Evolutionary conservation across 1,140 invertebrate species (phyloP), one percentile per base, ranked within the genome.

Genomic region (Myzus persicae): DNA sequence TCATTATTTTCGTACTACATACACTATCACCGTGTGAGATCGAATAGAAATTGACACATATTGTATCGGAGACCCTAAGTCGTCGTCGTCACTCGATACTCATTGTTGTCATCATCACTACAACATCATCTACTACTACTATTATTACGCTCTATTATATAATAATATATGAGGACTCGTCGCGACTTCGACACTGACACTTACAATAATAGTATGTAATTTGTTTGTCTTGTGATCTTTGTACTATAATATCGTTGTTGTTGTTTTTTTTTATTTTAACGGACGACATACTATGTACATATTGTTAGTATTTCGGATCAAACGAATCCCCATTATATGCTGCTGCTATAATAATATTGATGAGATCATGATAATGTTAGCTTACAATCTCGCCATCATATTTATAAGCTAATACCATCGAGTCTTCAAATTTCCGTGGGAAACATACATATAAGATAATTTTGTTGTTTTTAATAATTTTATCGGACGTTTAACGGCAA

Each of bases 171-270:
- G 48, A n/a, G 59, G 59, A n/a, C 59, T 31, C 59, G 54, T 59
- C 54, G 54, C 26, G 26, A n/a, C n/a, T n/a, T n/a, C n/a, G n/a
- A 59, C 54, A 18, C 59, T 76, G 59, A 76, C 59, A 36, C 59
- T n/a, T 76, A 54, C 20, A 54, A 54, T 67, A 76, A 76, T 76
- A 76, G 59, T n/a, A n/a, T 67, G 59, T 76, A 76, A 76, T 76
- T 76, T n/a, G 59, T 76, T 76, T 76, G 14, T 76, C 59, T n/a
- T 76, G 59, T 76, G 31, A n/a, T 51, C 20, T 22, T 51, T n/a
- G 14, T n/a, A n/a, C 36, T 67, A 18, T 18, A 14, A 67, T 18
- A n/a, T 67, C 5, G 11, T 67, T 76, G 59, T 36, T 76, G 31
- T 59, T 59, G 0, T 59, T 67, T 67, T 67, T 67, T n/a, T 76